Evolutionary conservation across 2,113 vertebrate genomes (phyloP), one percentile per base, ranked within the genome.

Genomic region (Paramisgurnus dabryanus): DNA sequence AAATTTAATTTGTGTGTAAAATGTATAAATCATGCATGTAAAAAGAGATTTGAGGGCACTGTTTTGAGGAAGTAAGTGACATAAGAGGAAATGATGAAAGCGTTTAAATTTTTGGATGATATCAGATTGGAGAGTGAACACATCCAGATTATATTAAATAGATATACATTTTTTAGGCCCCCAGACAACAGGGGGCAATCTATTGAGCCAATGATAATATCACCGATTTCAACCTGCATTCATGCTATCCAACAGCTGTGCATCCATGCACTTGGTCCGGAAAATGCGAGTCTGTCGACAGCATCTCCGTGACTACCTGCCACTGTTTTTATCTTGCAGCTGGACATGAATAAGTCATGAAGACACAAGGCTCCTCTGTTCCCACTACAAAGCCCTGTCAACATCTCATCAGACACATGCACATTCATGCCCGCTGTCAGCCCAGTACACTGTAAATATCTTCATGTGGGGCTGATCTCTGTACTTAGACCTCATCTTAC

Each of bases 291-390:
- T 75, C 58, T 75, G 71, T 61, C 39, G 22, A 71, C 68, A n/a
- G 76, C 69, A 70, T 85, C 81, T 86, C 85, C 67, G 80, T 87
- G 85, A 87, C 89, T 89, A 90, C 90, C 89, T 90, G 89, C 89
- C 89, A 88, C 87, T 86, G 88, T 92, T 89, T 90, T 89, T 85
- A 90, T 91, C 89, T 89, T 88, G 89, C 90, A 93, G 92, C 93
- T 93, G 93, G 91, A 92, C 88, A 92, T 93, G 91, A 89, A 93
- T 93, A 91, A 93, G 89, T 87, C 91, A 93, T 93, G 89, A 91
- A 86, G 88, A 90, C 86, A 93, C 91, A 93, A 92, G 88, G 91
- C 89, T 90, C 75, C 89, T 92, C 90, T 93, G 91, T 93, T 90
- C 86, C 85, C 85, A 85, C 89, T 91, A 93, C 92, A 93, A 93